Evolutionary conservation across 2,888 invertebrate genomes (phyloP), one percentile per base, ranked within the genome.

Genomic region (Lordiphosa andalusiaca): DNA sequence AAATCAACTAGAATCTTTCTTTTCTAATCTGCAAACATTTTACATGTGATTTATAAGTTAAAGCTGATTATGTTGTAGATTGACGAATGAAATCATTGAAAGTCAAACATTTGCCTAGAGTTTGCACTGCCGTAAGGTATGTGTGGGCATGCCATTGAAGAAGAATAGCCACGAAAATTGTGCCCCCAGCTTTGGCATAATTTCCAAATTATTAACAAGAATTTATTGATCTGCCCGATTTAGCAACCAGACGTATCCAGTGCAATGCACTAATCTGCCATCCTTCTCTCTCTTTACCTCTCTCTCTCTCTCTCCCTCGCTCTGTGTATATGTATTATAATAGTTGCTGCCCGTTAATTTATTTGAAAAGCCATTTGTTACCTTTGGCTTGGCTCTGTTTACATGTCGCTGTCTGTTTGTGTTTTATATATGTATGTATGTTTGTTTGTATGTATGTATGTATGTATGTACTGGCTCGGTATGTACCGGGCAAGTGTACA

Each of bases 301-400:
- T 41, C 41, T 50, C n/a, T 25, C 23, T 39, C 23, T 12, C 30
- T 41, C 41, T 50, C n/a, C 16, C 30, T 25, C 35, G n/a, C 10
- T 36, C 12, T 77, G 77, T 82, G 78, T 77, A 78, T n/a, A n/a
- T n/a, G n/a, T n/a, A n/a, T n/a, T n/a, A n/a, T 69, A 81, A 67
- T 7, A 9, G 30, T 71, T 59, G 72, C 60, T 57, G 67, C 52
- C 51, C 67, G 71, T 72, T 73, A 71, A 80, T 80, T 80, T 80
- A 80, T 80, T 80, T 80, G 77, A 77, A 80, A 80, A 83, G 81
- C 81, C 71, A 80, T 80, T 80, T 84, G 78, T 83, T 80, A 84
- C 84, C 81, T 80, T 83, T 80, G 67, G 78, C 75, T 69, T 64
- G 82, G 40, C 57, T 60, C 70, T 78, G 78, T 83, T 83, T 82